Conservation (phyloP, 2,888 invertebrate genomes). For the Acronicta alni region DNA sequence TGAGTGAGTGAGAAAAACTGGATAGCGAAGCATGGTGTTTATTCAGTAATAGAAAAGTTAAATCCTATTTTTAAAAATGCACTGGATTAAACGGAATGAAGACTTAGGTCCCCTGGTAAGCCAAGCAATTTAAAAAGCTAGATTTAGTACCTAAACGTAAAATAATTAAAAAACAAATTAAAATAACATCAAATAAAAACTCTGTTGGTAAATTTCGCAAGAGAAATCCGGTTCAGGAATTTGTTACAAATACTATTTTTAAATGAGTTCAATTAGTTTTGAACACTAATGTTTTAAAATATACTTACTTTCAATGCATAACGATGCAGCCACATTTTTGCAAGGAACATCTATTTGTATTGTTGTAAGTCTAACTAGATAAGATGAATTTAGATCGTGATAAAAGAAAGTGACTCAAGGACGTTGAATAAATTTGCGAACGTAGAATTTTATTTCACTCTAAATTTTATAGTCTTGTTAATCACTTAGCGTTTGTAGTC, state of each 20-base stretch:
- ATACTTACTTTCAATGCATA: slow-evolving; percentile 21
- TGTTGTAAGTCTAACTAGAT: slow-evolving; percentile 48
- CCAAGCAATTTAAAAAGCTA: slow-evolving; percentile 14
- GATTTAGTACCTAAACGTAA: slow-evolving; percentile 1
- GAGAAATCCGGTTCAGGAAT: slow-evolving; percentile 27
- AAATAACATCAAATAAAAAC: slow-evolving; percentile 27
- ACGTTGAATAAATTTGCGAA: slow-evolving; percentile 40
- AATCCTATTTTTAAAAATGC: slow-evolving; percentile 18
- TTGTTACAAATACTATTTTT: slow-evolving; percentile 28
- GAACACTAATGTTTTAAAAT: slow-evolving; percentile 35
- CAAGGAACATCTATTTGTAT: slow-evolving; percentile 33
- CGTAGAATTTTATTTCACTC: slow-evolving; percentile 7
- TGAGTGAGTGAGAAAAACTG: neutral
- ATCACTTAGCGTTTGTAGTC: slow-evolving; percentile 5
- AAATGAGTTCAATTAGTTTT: slow-evolving; percentile 26
- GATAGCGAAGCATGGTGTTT: neutral
- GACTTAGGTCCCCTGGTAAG: slow-evolving; percentile 28
- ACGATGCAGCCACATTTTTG: slow-evolving; percentile 32
- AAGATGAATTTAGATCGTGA: slow-evolving; percentile 54
- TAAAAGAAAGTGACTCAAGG: slow-evolving; percentile 60
- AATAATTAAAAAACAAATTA: slow-evolving; percentile 21
- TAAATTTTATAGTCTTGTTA: neutral
- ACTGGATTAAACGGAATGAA: slow-evolving; percentile 38
- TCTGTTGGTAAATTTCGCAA: slow-evolving; percentile 19
- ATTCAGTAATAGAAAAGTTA: slow-evolving; percentile 1